A percentile compares a stretch with the other conserved stretches of the same genome.
Evolutionary conservation across 1,140 invertebrate genomes (phyloP).

Genomic region (Drosophila chauvacae): DNA sequence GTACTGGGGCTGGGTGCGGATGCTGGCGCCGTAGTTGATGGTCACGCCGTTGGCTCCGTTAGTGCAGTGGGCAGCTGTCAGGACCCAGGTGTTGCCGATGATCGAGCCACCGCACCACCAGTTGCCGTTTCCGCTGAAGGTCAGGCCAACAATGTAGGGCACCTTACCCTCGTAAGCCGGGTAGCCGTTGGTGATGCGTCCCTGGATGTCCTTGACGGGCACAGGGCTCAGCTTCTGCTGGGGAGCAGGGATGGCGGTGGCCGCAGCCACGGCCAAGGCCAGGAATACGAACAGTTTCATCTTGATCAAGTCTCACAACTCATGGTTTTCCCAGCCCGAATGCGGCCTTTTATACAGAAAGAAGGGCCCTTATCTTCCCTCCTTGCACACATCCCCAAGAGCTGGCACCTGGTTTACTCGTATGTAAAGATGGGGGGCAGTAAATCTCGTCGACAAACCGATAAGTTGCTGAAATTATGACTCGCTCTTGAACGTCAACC

Average conservation of each 20-base stretch:
- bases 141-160: conserved; percentile 85
- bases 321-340: neutral
- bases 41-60: conserved; percentile 46
- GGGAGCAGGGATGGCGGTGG: conserved; percentile 32
- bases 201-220: conserved; percentile 57
- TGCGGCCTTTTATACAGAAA: conserved; percentile 22
- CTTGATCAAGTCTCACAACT: conserved; percentile 16
- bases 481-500: neutral
- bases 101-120: conserved; percentile 87
- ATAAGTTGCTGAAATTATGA: conserved; percentile 33
- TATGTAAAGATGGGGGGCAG: conserved; percentile 2
- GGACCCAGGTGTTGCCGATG: conserved; percentile 85
- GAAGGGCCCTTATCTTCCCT: conserved; percentile 7
- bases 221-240: conserved; percentile 27
- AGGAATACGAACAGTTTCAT: conserved; percentile 47
- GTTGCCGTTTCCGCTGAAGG: conserved; percentile 69
- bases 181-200: conserved; percentile 78
- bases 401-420: neutral
- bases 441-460: conserved; percentile 18
- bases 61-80: conserved; percentile 87
- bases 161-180: conserved; percentile 84
- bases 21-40: conserved; percentile 68
- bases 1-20: conserved; percentile 57
- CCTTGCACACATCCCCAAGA: neutral
- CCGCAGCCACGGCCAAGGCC: conserved; percentile 36